Percentiles rank a stretch among this genome's conserved stretches.
Conservation (phyloP, 2,797 vertebrate genomes). For the Oreochromis mossambicus region DNA sequence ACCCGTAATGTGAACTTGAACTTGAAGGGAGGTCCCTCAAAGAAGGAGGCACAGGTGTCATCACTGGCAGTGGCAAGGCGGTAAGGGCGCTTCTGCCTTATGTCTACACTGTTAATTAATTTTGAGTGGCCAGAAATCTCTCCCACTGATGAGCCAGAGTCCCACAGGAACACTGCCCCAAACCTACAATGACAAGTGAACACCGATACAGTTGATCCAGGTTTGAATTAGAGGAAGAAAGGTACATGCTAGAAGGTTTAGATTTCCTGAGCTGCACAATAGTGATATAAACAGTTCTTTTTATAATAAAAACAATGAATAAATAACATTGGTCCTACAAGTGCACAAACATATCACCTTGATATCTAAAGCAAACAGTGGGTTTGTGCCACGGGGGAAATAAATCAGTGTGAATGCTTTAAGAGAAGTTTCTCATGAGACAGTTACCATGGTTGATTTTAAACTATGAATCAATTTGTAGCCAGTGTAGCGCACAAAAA, state of each 20-base stretch:
- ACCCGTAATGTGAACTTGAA: constrained; percentile 88
- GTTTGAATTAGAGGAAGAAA: not conserved
- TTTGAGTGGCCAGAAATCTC: constrained; percentile 89
- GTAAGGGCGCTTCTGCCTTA: constrained; percentile 89
- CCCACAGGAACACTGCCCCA: constrained; percentile 92
- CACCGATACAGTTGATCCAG: not conserved
- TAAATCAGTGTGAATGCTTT: not conserved
- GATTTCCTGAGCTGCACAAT: not conserved
- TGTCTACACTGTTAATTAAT: constrained; percentile 90
- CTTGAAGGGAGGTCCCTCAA: constrained; percentile 92
- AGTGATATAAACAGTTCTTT: not conserved
- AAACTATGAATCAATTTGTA: not conserved
- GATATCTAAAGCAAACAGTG: not conserved
- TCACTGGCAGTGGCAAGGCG: constrained; percentile 87
- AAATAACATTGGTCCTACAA: not conserved
- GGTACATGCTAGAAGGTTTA: not conserved
- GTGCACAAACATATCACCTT: not conserved
- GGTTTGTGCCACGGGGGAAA: not conserved
- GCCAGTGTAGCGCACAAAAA: not conserved
- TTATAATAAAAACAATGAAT: not conserved
- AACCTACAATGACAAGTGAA: constrained; percentile 72
- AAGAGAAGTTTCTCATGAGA: not conserved
- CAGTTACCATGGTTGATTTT: not conserved
- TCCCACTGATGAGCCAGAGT: constrained; percentile 90
- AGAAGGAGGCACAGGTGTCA: constrained; percentile 84